Base-by-base conservation (phyloP, 2,888 invertebrate genomes). In the Sturmia bella region DNA sequence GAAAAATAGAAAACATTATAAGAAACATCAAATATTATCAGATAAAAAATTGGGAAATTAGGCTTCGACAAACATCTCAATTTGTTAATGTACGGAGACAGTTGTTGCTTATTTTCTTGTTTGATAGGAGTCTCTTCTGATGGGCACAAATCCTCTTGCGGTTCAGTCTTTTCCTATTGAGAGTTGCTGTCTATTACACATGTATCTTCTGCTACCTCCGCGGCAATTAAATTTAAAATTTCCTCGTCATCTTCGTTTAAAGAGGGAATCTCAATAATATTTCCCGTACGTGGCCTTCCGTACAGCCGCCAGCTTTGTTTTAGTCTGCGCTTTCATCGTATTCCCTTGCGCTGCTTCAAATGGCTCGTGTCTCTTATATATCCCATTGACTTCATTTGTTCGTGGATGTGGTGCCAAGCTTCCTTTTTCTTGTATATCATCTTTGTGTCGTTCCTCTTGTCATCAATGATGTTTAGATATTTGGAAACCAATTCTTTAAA, bases 331-430 rank as follows among this genome's bases (percentile, higher is more conserved):
- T 63, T 45, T 63, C 45, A 63, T 63, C 45, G 48, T 48, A 19
- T 63, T 63, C 63, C 63, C 45, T 7, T 63, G 61, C 15, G n/a
- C n/a, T 61, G 61, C 61, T 61, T 61, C 12, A 61, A 61, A 21
- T 43, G 43, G 24, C 61, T 24, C 3, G 43, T 61, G 24, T 43
- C 24, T n/a, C 61, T 57, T 13, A 19, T 57, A 12, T 56, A 56
- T 15, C 56, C 56, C 56, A 56, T 37, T 17, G 32, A 59, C 41
- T 41, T 27, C 41, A 59, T 61, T 61, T 43, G 61, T 9, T 61
- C 43, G 43, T n/a, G 41, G 43, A 61, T 61, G 24, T 43, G 61
- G 3, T 24, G 13, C 61, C 61, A 61, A 43, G 59, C 21, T 59
- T 59, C 59, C 41, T 59, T 59, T 59, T 59, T 56, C 13, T 59